These are phyloP conservation scores for Drosophila sp. DNA, from an alignment of 1,140 invertebrate genomes.

Conservation along the genomic window DNA sequence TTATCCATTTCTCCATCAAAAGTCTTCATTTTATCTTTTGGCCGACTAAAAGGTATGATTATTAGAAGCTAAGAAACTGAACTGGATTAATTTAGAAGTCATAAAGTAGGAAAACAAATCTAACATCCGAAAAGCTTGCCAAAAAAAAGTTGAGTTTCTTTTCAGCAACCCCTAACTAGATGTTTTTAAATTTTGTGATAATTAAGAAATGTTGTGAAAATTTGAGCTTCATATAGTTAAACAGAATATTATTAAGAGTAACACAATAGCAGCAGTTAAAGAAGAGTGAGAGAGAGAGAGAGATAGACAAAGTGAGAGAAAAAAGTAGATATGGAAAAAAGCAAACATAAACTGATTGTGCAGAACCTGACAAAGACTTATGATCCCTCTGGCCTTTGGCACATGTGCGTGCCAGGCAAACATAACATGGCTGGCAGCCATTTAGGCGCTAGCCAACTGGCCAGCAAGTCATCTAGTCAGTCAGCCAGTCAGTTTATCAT, in stretches of 20 bases:
- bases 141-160: too few relatives aligned
- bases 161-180: too few relatives aligned
- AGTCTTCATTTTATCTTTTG: too few relatives aligned
- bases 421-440: slow-evolving; percentile 2
- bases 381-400: slow-evolving; percentile 6
- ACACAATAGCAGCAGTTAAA: neutral
- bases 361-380: slow-evolving; percentile 6
- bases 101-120: too few relatives aligned
- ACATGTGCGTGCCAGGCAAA: slow-evolving; percentile 8
- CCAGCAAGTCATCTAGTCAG: slow-evolving; percentile 8
- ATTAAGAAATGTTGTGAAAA: too few relatives aligned
- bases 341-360: slow-evolving; percentile 6
- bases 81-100: too few relatives aligned
- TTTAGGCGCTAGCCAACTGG: neutral
- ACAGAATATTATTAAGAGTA: too few relatives aligned
- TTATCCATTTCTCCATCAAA: neutral
- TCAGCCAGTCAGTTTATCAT: slow-evolving; percentile 8
- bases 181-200: too few relatives aligned
- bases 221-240: too few relatives aligned
- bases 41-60: too few relatives aligned
- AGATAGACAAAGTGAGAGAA: neutral
- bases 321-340: slow-evolving; percentile 1
- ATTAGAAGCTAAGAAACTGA: too few relatives aligned
- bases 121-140: too few relatives aligned
- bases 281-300: neutral